phyloP scores from a whole-genome alignment of 2,113 vertebrate genomes.

The Gorilla gorilla region DNA sequence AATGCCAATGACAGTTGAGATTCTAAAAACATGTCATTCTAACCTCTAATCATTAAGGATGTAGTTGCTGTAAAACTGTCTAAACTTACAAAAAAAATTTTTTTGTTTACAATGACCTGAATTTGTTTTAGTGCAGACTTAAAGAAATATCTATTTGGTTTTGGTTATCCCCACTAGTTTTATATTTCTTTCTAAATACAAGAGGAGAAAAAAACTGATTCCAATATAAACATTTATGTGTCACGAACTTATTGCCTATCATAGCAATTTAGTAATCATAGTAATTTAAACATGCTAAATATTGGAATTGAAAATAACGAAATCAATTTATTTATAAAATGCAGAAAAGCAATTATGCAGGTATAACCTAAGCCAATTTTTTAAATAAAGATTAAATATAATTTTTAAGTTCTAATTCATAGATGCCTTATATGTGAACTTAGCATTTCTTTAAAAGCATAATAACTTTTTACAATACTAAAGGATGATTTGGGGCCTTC shows the following conservation, averaged over 20 bases:
- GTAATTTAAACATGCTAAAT: conserved; percentile 20
- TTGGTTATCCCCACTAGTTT: neutral
- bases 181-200: conserved; percentile 17
- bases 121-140: neutral
- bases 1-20: neutral
- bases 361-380: neutral
- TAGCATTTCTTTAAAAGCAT: conserved; percentile 34
- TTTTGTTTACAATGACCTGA: neutral
- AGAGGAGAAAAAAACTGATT: neutral
- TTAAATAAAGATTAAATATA: conserved; percentile 5
- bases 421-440: neutral
- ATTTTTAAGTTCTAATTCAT: conserved; percentile 12
- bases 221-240: neutral
- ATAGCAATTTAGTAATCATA: neutral
- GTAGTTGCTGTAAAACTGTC: neutral
- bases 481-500: neutral
- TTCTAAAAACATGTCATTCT: conserved; percentile 4
- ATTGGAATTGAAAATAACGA: neutral
- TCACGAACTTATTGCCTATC: neutral
- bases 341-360: neutral
- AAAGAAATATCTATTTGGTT: neutral
- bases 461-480: neutral
- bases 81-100: neutral
- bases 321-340: conserved; percentile 22
- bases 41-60: neutral